Evolutionary conservation across 2,797 vertebrate genomes (phyloP).

Genomic region (Ctenosaura bakeri): DNA sequence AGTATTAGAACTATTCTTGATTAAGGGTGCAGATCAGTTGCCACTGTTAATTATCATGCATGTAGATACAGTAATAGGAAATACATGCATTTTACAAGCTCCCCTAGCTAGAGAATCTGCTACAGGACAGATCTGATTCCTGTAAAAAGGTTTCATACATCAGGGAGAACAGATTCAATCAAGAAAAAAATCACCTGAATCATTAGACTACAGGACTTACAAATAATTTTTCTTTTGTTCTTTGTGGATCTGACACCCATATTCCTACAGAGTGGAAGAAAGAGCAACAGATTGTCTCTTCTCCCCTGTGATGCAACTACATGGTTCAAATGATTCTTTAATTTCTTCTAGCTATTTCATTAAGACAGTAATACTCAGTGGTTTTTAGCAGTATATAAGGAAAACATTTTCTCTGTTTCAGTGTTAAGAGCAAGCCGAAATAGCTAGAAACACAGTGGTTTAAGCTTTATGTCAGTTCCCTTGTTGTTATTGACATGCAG

Average conservation of each 20-base stretch:
- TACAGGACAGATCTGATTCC: background rate
- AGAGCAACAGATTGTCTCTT: background rate
- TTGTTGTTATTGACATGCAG: background rate
- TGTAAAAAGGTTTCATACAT: slow-evolving; percentile 1
- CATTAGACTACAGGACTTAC: background rate
- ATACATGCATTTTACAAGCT: slow-evolving; percentile 17
- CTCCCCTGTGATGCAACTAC: background rate
- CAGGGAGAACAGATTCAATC: background rate
- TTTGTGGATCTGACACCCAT: background rate
- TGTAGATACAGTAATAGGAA: background rate
- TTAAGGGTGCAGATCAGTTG: background rate
- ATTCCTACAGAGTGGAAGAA: background rate
- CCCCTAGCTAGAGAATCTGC: background rate
- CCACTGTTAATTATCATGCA: background rate
- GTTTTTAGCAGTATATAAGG: background rate
- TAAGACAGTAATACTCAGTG: slow-evolving; percentile 4
- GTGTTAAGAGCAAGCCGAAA: background rate
- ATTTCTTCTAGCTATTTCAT: slow-evolving; percentile 12
- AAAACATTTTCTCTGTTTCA: background rate
- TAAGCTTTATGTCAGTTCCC: background rate
- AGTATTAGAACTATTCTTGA: too few species aligned
- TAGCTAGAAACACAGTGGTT: background rate
- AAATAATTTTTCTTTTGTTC: slow-evolving; percentile 18
- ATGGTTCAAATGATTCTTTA: background rate
- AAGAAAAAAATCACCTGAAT: background rate